phyloP scores from a whole-genome alignment of 2,113 vertebrate species.

The Cheirogaleus medius region DNA sequence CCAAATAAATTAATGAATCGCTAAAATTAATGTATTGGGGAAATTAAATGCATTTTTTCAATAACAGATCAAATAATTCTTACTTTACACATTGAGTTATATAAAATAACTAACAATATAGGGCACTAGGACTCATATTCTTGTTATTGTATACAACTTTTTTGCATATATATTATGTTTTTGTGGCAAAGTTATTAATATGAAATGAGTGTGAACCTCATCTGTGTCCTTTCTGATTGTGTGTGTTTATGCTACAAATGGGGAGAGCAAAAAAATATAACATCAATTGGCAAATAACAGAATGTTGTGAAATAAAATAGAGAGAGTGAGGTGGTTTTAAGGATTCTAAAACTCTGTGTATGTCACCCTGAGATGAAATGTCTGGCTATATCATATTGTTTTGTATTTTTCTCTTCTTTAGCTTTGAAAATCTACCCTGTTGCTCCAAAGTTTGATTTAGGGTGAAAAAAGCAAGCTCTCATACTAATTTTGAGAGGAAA shows the following conservation, averaged over 20 bases:
- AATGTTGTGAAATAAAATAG: not conserved
- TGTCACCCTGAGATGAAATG: not conserved
- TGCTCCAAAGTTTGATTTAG: not conserved
- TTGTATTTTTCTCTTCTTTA: not conserved
- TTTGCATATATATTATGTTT: not conserved
- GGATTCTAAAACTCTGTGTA: not conserved
- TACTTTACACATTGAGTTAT: not conserved
- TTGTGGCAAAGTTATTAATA: not conserved
- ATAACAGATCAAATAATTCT: not conserved
- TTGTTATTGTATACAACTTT: not conserved
- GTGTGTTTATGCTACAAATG: not conserved
- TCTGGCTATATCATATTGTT: not conserved
- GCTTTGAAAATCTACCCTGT: not conserved
- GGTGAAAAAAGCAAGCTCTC: not conserved
- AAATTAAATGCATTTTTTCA: not conserved
- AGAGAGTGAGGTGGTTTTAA: not conserved
- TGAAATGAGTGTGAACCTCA: not conserved
- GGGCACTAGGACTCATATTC: not conserved
- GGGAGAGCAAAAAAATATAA: not conserved
- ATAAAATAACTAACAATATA: not conserved
- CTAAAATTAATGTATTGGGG: not conserved
- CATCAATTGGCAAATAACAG: not conserved
- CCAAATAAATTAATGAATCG: not conserved
- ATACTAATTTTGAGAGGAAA: slow-evolving; percentile 46
- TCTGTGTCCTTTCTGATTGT: not conserved